A percentile compares a stretch with the other conserved stretches of the same genome.
These are phyloP conservation scores for Muscidifurax raptorellus DNA, from an alignment of 1,140 invertebrate genomes.

Conservation along the genomic window DNA sequence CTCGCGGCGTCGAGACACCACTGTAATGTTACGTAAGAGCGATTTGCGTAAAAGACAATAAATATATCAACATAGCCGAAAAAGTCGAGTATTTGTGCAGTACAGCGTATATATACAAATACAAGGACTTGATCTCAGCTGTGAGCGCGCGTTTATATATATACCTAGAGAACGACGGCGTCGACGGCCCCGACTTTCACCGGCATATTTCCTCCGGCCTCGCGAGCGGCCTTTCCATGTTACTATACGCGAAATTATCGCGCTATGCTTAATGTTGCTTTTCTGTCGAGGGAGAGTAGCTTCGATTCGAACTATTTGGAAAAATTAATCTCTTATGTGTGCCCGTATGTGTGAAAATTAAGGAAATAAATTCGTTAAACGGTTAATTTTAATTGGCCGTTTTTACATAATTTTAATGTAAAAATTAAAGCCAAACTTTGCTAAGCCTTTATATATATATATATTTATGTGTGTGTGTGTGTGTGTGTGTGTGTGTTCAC, in stretches of 20 bases:
- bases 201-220: conserved; percentile 33
- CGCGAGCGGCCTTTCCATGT: conserved; percentile 24
- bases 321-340: not conserved
- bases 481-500: no score
- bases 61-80: no score
- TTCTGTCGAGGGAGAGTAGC: not conserved
- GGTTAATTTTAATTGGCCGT: no score
- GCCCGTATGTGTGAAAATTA: no score
- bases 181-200: conserved; percentile 38
- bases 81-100: not conserved
- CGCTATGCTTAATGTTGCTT: not conserved
- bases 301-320: not conserved
- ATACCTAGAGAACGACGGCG: not conserved
- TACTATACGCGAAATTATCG: conserved; percentile 7
- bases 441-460: no score
- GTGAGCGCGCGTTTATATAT: not conserved
- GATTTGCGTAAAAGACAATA: no score
- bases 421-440: no score
- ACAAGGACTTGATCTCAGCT: not conserved
- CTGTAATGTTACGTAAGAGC: no score
- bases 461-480: no score
- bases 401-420: no score
- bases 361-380: no score
- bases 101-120: not conserved
- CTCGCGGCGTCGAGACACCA: no score